phyloP scores from a whole-genome alignment of 2,888 invertebrate genomes.

The Blastobasis adustella region DNA sequence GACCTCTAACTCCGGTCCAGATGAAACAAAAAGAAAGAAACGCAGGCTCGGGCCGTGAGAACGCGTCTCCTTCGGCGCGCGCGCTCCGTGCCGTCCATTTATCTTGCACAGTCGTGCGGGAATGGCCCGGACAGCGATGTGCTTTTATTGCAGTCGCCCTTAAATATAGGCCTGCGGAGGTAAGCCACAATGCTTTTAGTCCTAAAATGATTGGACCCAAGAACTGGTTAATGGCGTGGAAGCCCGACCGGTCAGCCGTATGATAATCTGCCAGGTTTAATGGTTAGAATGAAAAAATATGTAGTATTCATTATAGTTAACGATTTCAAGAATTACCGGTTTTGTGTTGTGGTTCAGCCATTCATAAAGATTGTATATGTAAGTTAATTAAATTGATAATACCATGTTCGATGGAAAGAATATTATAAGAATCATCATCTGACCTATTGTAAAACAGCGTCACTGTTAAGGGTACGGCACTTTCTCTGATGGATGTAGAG shows the following conservation, averaged over 20 bases:
- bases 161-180: constrained; percentile 66
- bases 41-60: constrained; percentile 71
- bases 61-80: constrained; percentile 58
- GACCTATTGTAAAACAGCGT: no score
- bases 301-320: no score
- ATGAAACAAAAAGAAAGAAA: constrained; percentile 64
- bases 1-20: constrained; percentile 70
- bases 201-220: constrained; percentile 48
- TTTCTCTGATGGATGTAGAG: no score
- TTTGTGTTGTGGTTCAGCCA: no score
- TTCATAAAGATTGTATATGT: no score
- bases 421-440: no score
- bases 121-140: constrained; percentile 64
- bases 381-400: no score
- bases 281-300: no score
- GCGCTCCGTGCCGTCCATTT: constrained; percentile 57
- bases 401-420: neutral
- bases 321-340: no score
- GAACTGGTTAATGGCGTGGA: constrained; percentile 30
- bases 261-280: neutral
- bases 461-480: no score
- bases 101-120: constrained; percentile 72
- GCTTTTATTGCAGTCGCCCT: constrained; percentile 70
- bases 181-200: constrained; percentile 52
- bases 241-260: constrained; percentile 1